Evolutionary conservation across 2,888 invertebrate species (phyloP).

Genomic region (Meandrusa payeni): DNA sequence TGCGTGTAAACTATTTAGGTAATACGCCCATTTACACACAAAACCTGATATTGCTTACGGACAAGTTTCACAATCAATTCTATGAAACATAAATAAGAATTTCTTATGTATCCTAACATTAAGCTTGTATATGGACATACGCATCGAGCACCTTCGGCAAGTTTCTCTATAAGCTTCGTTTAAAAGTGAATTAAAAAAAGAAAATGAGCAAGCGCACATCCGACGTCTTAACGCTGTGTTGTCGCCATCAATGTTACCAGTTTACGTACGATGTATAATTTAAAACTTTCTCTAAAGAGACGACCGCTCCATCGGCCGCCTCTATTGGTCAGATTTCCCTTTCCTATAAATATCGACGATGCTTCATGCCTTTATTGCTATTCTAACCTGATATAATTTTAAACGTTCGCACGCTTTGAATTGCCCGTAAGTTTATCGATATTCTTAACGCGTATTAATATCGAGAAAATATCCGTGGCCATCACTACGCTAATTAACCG

Average conservation of each 20-base stretch:
- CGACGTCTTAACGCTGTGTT: conserved; percentile 39
- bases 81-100: conserved; percentile 8
- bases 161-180: conserved; percentile 22
- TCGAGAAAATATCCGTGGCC: too few relatives aligned
- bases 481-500: too few relatives aligned
- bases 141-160: conserved; percentile 10
- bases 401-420: conserved; percentile 6
- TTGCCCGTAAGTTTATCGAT: background rate
- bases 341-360: conserved; percentile 44
- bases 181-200: conserved; percentile 19
- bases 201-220: conserved; percentile 31
- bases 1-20: too few relatives aligned
- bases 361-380: conserved; percentile 51
- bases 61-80: too few relatives aligned
- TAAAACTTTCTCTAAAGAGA: conserved; percentile 71
- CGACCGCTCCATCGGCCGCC: conserved; percentile 37
- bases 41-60: too few relatives aligned
- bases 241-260: conserved; percentile 59
- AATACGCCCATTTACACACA: too few relatives aligned
- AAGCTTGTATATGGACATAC: conserved; percentile 8
- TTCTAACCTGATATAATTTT: conserved; percentile 19
- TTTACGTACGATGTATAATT: conserved; percentile 71
- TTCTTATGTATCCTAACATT: conserved; percentile 3
- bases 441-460: too few relatives aligned
- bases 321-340: conserved; percentile 61